phyloP scores from a whole-genome alignment of 2,888 invertebrate species.

The Gandaritis pyraliata region DNA sequence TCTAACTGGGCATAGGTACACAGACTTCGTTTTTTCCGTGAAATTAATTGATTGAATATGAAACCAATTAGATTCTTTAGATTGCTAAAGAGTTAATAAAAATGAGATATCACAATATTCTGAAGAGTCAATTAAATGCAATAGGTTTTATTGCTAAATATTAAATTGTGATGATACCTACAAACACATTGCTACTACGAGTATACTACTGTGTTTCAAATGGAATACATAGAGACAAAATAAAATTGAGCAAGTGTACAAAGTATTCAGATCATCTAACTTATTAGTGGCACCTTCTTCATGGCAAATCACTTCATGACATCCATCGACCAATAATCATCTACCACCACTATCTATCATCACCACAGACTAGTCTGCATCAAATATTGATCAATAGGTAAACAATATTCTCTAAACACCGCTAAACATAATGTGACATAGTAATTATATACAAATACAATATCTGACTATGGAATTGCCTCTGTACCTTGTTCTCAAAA shows the following conservation, averaged over 20 bases:
- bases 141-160: neutral
- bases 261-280: conserved; percentile 33
- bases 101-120: conserved; percentile 6
- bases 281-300: conserved; percentile 41
- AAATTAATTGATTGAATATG: neutral
- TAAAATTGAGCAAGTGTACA: conserved; percentile 19
- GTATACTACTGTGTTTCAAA: neutral
- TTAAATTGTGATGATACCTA: neutral
- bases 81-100: neutral
- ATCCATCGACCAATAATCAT: too few relatives aligned
- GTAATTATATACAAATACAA: neutral
- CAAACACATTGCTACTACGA: neutral
- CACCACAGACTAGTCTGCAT: too few relatives aligned
- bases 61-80: neutral
- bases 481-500: neutral
- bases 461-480: neutral
- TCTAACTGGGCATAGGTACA: neutral
- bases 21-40: neutral
- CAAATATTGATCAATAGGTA: too few relatives aligned
- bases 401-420: too few relatives aligned
- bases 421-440: conserved; percentile 4
- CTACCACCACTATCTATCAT: too few relatives aligned
- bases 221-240: conserved; percentile 7
- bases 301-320: conserved; percentile 32
- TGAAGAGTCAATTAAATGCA: neutral